A percentile compares a stretch with the other conserved stretches of the same genome.
These are phyloP conservation scores for Hypena proboscidalis DNA, from an alignment of 2,888 invertebrate genomes.

Conservation along the genomic window DNA sequence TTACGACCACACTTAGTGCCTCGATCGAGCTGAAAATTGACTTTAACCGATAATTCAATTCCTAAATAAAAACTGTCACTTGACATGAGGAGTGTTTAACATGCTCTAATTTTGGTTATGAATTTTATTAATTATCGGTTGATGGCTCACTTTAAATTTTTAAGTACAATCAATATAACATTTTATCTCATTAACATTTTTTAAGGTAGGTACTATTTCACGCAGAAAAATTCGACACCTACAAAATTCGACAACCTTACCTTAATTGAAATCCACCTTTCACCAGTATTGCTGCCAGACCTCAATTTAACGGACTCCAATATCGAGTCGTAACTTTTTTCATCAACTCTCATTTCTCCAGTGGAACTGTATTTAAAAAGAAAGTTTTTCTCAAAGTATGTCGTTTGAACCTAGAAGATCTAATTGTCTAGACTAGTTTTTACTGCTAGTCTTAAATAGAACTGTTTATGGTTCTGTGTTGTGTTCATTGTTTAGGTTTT, in stretches of 20 bases:
- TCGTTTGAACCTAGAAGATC: slow-evolving; percentile 10
- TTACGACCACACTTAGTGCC: no score
- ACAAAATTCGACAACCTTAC: neutral
- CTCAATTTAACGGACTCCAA: slow-evolving; percentile 1
- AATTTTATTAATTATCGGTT: no score
- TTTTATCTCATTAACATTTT: no score
- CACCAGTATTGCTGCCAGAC: neutral
- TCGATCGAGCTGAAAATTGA: no score
- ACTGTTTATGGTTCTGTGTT: neutral
- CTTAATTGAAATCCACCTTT: neutral
- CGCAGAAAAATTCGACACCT: neutral
- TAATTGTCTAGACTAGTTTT: slow-evolving; percentile 19
- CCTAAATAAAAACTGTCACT: no score
- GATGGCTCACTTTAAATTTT: no score
- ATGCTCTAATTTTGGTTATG: no score
- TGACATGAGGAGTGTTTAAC: no score
- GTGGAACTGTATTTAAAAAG: slow-evolving; percentile 5
- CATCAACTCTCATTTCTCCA: slow-evolving; percentile 10
- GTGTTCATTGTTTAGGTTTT: neutral
- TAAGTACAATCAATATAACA: no score
- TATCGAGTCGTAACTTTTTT: neutral
- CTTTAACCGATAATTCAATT: no score
- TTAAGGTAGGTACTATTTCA: neutral
- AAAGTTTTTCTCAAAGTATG: slow-evolving; percentile 2
- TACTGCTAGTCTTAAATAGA: neutral